Base-by-base conservation (phyloP, 2,888 invertebrate species). In the Pollenia amentaria region DNA sequence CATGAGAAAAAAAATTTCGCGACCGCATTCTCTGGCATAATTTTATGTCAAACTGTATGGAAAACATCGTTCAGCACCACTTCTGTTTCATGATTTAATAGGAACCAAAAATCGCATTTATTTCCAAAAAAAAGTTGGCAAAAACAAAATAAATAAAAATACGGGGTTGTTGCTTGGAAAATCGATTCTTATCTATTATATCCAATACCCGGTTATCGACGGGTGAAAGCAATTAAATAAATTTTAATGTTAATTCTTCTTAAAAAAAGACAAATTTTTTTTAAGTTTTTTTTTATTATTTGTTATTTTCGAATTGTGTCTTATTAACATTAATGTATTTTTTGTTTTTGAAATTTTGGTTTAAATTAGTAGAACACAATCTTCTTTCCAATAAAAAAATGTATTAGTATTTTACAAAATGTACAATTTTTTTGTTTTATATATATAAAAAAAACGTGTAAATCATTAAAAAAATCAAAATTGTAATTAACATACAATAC, bases 351-450 rank as follows among this genome's bases (percentile, higher is more conserved):
- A 77, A 60, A 29, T 29, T 65, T 76, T 83, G 57, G 57, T 76
- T 64, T 60, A 38, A 76, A 62, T 78, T 78, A 84, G 60, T 84
- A 69, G 44, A 77, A 80, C 84, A 84, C 60, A 82, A n/a, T 64
- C 44, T 48, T 53, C 16, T 60, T 48, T 83, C 62, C 75, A 60
- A 70, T 65, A 57, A 73, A 79, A 75, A 51, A 29, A 6, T 67
- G 18, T 69, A 75, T 87, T 87, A 87, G 84, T 84, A 84, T 73
- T 77, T 84, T 87, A 84, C 87, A 87, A 77, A 84, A 87, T 87
- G 51, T 87, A 87, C 87, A 84, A 72, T 42, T 78, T 85, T 72
- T 11, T 11, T 72, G 51, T 18, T 9, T 60, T 65, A 40, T 80
- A 10, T 46, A 42, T 29, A 60, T n/a, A 57, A 40, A 48, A 81